Evolutionary conservation across 1,140 invertebrate genomes (phyloP).

Genomic region (Drosophila bocqueti): DNA sequence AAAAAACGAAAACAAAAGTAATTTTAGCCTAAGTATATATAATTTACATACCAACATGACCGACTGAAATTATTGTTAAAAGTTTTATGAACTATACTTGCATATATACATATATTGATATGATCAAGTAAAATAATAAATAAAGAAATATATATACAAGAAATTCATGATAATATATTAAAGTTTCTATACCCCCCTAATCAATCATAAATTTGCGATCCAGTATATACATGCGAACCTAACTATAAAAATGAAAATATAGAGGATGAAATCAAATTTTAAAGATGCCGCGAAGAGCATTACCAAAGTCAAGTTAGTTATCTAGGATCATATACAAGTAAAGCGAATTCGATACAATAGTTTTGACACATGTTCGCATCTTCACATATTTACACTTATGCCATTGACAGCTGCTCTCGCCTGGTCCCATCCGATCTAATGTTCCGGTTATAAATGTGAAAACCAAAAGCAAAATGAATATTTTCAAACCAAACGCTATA

Average conservation of each 20-base stretch:
- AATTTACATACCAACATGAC: constrained; percentile 81
- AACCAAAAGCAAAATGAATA: constrained; percentile 52
- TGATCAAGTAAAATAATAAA: constrained; percentile 77
- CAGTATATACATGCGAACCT: constrained; percentile 63
- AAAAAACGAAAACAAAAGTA: constrained; percentile 41
- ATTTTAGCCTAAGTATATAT: constrained; percentile 77
- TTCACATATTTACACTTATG: constrained; percentile 55
- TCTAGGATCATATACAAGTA: constrained; percentile 68
- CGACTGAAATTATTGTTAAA: constrained; percentile 85
- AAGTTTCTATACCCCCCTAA: constrained; percentile 76
- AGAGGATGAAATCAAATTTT: constrained; percentile 65
- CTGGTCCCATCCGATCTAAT: constrained; percentile 31
- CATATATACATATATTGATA: constrained; percentile 82
- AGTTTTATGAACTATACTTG: constrained; percentile 83
- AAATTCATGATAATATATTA: constrained; percentile 73
- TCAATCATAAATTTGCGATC: constrained; percentile 78
- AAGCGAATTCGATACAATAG: constrained; percentile 56
- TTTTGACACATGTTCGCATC: constrained; percentile 37
- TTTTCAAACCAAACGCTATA: constrained; percentile 40
- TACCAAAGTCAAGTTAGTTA: constrained; percentile 41
- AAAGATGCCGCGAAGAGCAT: constrained; percentile 28
- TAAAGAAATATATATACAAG: constrained; percentile 73
- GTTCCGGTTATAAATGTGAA: constrained; percentile 16
- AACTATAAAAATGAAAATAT: constrained; percentile 47
- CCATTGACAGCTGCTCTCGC: constrained; percentile 44